Conservation (phyloP, 2,797 vertebrate species). For the Anisognathus igniventris region DNA sequence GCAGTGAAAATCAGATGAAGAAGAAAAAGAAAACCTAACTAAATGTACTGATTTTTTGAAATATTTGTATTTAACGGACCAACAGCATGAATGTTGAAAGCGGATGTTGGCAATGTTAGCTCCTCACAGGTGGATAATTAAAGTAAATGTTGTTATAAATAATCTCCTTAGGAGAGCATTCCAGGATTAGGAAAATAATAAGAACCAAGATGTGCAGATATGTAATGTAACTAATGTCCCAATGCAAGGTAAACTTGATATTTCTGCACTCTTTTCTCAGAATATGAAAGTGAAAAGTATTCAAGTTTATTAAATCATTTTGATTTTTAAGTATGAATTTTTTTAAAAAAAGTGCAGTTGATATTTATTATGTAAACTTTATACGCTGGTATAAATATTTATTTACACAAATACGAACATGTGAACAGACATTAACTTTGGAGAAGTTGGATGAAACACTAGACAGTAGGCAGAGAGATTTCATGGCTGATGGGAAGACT, state of each 20-base stretch:
- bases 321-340: not conserved
- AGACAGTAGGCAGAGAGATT: not conserved
- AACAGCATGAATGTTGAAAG: not conserved
- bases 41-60: not conserved
- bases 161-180: not conserved
- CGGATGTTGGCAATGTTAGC: not conserved
- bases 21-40: not conserved
- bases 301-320: not conserved
- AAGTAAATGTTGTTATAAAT: not conserved
- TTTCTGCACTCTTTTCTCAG: not conserved
- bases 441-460: not conserved
- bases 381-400: not conserved
- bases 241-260: not conserved
- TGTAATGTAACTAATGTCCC: not conserved
- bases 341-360: accelerated
- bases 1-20: not conserved
- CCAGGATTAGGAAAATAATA: not conserved
- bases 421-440: not conserved
- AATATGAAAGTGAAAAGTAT: not conserved
- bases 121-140: not conserved
- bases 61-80: not conserved
- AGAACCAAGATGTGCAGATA: not conserved
- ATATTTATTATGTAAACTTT: not conserved
- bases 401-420: not conserved
- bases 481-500: not conserved